Conservation (phyloP, 2,797 vertebrate genomes). For the Parambassis ranga region DNA sequence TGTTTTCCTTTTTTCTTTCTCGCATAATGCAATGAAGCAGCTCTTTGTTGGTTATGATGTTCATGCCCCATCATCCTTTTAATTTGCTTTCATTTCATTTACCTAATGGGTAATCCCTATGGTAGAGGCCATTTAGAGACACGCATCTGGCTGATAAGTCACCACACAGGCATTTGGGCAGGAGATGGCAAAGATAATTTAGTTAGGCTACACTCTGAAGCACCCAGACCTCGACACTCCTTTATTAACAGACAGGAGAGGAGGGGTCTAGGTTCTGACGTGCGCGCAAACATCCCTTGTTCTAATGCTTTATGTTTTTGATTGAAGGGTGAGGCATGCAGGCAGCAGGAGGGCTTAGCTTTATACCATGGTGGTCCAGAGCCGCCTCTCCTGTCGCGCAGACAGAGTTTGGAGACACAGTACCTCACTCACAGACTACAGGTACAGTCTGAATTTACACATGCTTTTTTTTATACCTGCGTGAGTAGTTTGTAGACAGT, state of each 20-base stretch:
- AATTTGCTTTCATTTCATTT: constrained; percentile 73
- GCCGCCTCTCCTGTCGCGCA: constrained; percentile 84
- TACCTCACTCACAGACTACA: constrained; percentile 92
- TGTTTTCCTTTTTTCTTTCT: constrained; percentile 42
- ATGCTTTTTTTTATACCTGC: constrained; percentile 2
- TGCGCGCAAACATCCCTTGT: background rate
- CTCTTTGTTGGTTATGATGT: constrained; percentile 58
- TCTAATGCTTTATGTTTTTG: constrained; percentile 48
- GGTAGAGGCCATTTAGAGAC: constrained; percentile 60
- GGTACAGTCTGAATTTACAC: constrained; percentile 78
- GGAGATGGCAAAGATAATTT: constrained; percentile 53
- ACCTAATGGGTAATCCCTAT: constrained; percentile 66
- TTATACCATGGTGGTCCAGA: constrained; percentile 82
- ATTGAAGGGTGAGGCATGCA: constrained; percentile 85
- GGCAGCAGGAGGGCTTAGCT: constrained; percentile 82
- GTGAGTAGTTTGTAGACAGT: constrained; percentile 13
- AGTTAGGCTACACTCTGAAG: constrained; percentile 52
- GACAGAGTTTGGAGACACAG: constrained; percentile 93
- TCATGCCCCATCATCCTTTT: constrained; percentile 65
- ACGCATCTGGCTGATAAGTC: constrained; percentile 67
- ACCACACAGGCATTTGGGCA: constrained; percentile 59
- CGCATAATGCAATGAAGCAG: constrained; percentile 56
- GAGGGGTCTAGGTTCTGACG: constrained; percentile 15
- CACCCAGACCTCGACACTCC: constrained; percentile 44
- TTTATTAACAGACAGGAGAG: constrained; percentile 39